Percentiles rank a stretch among this genome's conserved stretches.
These are phyloP conservation scores for Parapsyche elsis DNA, from an alignment of 1,140 invertebrate species.

Conservation along the genomic window DNA sequence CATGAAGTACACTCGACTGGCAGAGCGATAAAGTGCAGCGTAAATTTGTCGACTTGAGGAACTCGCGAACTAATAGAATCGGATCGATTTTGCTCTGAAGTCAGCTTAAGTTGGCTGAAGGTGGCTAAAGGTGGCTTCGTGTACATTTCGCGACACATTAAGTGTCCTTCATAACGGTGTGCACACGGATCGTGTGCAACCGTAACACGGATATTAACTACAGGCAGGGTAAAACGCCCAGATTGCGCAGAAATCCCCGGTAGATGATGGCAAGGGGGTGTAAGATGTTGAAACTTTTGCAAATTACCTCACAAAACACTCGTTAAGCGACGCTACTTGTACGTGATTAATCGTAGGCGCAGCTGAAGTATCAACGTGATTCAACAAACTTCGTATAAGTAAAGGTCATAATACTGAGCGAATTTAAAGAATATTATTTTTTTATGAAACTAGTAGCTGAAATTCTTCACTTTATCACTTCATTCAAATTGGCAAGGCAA, in stretches of 20 bases:
- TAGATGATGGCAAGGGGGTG: background rate
- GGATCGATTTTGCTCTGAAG: no score
- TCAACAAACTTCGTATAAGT: no score
- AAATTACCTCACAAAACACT: conserved; percentile 5
- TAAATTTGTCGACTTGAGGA: background rate
- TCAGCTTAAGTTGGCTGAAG: no score
- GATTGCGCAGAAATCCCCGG: background rate
- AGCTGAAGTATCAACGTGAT: no score
- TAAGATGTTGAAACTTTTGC: background rate
- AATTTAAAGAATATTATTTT: no score
- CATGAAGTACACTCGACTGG: background rate
- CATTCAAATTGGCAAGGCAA: no score
- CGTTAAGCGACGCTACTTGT: conserved; percentile 2
- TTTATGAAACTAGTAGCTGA: no score
- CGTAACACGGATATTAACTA: background rate
- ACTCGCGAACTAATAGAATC: no score
- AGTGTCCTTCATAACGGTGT: conserved; percentile 3
- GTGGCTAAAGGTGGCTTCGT: no score
- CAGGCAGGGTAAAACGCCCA: background rate
- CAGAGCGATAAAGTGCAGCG: background rate
- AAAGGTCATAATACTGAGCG: no score
- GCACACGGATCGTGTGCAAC: no score
- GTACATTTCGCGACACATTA: background rate
- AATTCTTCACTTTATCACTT: no score
- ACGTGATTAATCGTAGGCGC: conserved; percentile 1